phyloP scores from a whole-genome alignment of 2,888 invertebrate species.

The Ennomos erosarius region DNA sequence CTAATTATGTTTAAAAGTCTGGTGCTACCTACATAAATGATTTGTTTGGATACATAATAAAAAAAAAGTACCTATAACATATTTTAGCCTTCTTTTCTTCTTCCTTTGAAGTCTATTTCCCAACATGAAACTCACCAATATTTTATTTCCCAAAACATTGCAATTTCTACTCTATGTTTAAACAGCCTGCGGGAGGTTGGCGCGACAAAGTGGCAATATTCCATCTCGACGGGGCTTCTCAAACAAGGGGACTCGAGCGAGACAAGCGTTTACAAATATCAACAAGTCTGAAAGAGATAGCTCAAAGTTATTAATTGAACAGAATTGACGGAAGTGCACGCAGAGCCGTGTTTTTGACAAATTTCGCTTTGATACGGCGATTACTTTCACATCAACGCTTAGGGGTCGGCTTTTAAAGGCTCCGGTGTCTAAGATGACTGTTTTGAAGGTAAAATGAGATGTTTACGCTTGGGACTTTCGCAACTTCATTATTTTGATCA shows the following conservation, averaged over 20 bases:
- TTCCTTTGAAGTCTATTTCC: slow-evolving; percentile 40
- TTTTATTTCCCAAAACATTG: slow-evolving; percentile 74
- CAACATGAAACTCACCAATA: slow-evolving; percentile 68
- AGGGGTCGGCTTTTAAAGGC: slow-evolving; percentile 66
- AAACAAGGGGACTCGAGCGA: slow-evolving; percentile 76
- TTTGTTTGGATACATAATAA: too few relatives aligned
- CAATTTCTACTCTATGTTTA: slow-evolving; percentile 73
- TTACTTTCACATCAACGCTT: slow-evolving; percentile 82
- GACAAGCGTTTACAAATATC: slow-evolving; percentile 48
- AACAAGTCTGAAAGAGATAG: slow-evolving; percentile 53
- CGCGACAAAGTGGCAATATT: slow-evolving; percentile 85
- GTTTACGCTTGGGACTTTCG: slow-evolving; percentile 33
- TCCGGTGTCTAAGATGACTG: slow-evolving; percentile 54
- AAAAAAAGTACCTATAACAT: too few relatives aligned
- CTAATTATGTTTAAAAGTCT: too few relatives aligned
- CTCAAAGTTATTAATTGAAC: slow-evolving; percentile 80
- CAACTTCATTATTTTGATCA: neutral
- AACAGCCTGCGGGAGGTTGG: slow-evolving; percentile 75
- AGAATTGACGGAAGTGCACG: slow-evolving; percentile 83
- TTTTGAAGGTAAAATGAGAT: slow-evolving; percentile 49
- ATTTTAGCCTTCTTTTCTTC: too few relatives aligned
- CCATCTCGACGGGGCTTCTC: slow-evolving; percentile 81
- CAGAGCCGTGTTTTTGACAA: slow-evolving; percentile 83
- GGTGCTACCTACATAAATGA: too few relatives aligned
- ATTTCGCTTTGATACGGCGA: slow-evolving; percentile 83